A percentile compares a stretch with the other conserved stretches of the same genome.
Conservation (phyloP, 2,888 invertebrate genomes). For the Troides aeacus region DNA sequence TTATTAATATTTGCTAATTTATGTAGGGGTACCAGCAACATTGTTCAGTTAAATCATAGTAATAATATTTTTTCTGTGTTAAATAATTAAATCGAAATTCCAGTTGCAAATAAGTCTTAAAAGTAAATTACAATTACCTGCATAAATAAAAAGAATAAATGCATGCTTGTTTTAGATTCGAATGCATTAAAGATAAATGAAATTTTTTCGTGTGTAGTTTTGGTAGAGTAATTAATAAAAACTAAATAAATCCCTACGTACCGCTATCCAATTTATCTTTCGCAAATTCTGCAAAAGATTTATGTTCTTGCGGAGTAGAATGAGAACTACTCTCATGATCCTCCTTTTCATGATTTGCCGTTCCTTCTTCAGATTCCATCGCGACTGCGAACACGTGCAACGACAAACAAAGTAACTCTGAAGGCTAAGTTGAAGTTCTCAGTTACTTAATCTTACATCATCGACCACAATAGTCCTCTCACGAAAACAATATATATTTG, state of each 20-base stretch:
- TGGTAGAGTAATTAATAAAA: not conserved
- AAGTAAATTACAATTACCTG: too few species aligned
- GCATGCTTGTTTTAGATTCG: too few species aligned
- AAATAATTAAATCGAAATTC: too few species aligned
- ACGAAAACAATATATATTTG: slow-evolving; percentile 10
- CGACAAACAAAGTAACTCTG: slow-evolving; percentile 43
- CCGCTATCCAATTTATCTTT: slow-evolving; percentile 76
- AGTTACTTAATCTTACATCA: slow-evolving; percentile 71
- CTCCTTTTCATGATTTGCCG: slow-evolving; percentile 62
- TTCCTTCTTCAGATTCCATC: slow-evolving; percentile 64
- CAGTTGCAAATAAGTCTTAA: too few species aligned
- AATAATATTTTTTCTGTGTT: too few species aligned
- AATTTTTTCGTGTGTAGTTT: not conserved
- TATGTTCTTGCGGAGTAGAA: slow-evolving; percentile 73
- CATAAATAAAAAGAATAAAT: too few species aligned
- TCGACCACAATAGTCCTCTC: slow-evolving; percentile 58
- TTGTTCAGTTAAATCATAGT: too few species aligned
- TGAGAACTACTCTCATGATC: slow-evolving; percentile 69
- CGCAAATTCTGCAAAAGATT: slow-evolving; percentile 72
- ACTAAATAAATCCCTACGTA: slow-evolving; percentile 40
- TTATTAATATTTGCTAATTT: too few species aligned
- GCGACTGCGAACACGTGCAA: slow-evolving; percentile 40
- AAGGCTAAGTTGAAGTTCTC: slow-evolving; percentile 47
- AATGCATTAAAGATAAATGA: too few species aligned
- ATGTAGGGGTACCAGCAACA: too few species aligned